Percentiles rank a stretch among this genome's conserved stretches.
Conservation (phyloP, 2,113 vertebrate species). For the Python bivittatus region DNA sequence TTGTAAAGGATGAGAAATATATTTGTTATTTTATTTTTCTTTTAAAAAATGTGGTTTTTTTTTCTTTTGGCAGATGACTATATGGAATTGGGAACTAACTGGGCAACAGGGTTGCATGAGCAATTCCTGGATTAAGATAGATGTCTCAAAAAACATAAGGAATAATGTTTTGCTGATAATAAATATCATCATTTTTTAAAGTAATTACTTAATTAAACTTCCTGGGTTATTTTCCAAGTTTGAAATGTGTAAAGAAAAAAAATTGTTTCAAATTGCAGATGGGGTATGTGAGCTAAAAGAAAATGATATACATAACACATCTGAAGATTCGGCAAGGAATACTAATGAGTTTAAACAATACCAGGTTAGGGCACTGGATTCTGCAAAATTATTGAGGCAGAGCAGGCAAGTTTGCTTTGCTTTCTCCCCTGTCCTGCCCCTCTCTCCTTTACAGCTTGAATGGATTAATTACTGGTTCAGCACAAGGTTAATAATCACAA, state of each 20-base stretch:
- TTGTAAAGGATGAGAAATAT: neutral
- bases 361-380: slow-evolving; percentile 59
- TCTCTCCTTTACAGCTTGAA: slow-evolving; percentile 61
- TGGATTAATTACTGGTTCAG: slow-evolving; percentile 77
- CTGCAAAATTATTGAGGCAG: slow-evolving; percentile 60
- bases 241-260: slow-evolving; percentile 57
- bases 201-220: neutral
- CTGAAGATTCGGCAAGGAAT: slow-evolving; percentile 66
- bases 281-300: slow-evolving; percentile 61
- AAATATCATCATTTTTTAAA: neutral
- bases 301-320: slow-evolving; percentile 78
- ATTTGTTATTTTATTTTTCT: neutral
- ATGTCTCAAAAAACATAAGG: neutral
- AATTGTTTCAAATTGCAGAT: slow-evolving; percentile 67
- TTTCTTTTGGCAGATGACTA: neutral
- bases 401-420: slow-evolving; percentile 55
- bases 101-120: neutral
- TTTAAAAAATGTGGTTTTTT: neutral
- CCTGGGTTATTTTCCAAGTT: slow-evolving; percentile 39
- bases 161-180: neutral
- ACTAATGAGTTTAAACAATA: slow-evolving; percentile 70
- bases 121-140: neutral
- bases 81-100: neutral
- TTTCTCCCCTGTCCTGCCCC: slow-evolving; percentile 36
- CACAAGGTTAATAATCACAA: slow-evolving; percentile 80